A percentile compares a stretch with the other conserved stretches of the same genome.
Evolutionary conservation across 53 echinoderm and acorn worm genomes (phyloP).

Genomic region (Mesocentrotus franciscanus): DNA sequence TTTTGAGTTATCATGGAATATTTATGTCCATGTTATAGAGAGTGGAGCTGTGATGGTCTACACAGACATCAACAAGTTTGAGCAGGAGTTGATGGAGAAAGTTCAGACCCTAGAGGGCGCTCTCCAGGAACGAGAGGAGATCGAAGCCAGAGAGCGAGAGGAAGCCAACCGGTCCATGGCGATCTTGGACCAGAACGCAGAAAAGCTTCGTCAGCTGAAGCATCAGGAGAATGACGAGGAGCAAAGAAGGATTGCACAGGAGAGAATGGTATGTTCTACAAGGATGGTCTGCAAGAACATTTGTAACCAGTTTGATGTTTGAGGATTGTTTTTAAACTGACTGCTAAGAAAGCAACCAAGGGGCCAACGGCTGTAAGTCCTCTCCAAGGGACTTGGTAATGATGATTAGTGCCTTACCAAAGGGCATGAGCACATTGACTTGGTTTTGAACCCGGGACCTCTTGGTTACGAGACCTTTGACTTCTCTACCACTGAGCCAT

Average conservation of each 20-base stretch:
- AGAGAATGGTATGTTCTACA: constrained; percentile 73
- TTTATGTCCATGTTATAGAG: background rate
- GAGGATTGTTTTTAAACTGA: background rate
- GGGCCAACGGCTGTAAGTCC: no score
- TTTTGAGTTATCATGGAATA: background rate
- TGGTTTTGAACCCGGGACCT: no score
- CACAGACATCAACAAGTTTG: constrained; percentile 42
- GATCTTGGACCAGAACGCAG: constrained; percentile 51
- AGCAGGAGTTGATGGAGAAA: constrained; percentile 41
- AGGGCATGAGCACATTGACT: no score
- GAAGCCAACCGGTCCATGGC: constrained; percentile 33
- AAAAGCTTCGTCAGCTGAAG: constrained; percentile 49
- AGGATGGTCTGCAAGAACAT: background rate
- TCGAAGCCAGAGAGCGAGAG: constrained; percentile 44
- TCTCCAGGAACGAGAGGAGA: background rate
- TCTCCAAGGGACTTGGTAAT: no score
- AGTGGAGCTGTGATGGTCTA: constrained; percentile 36
- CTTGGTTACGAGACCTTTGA: no score
- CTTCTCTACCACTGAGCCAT: no score
- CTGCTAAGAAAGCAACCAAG: no score
- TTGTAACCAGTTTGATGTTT: background rate
- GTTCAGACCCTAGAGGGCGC: constrained; percentile 37
- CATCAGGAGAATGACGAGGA: constrained; percentile 77
- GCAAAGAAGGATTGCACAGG: constrained; percentile 66
- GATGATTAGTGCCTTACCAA: no score